Percentiles rank a stretch among this genome's conserved stretches.
phyloP scores from a whole-genome alignment of 2,797 vertebrate genomes.

The Acrossocheilus fasciatus region DNA sequence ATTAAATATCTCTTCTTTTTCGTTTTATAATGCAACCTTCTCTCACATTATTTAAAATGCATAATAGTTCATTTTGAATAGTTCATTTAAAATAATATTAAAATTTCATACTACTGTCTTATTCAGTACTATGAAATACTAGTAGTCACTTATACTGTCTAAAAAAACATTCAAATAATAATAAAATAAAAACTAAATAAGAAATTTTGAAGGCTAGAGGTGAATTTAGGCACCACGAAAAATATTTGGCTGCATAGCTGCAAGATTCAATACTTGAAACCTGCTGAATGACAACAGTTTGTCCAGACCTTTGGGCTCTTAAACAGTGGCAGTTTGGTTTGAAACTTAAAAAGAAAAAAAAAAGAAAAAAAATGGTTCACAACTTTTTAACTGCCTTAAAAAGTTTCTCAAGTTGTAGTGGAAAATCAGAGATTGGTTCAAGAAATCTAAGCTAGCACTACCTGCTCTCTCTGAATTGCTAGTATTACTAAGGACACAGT shows the following conservation, averaged over 20 bases:
- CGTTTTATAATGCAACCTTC: neutral
- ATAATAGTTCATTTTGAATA: neutral
- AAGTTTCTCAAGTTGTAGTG: neutral
- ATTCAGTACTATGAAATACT: neutral
- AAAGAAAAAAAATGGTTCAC: neutral
- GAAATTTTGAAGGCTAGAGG: neutral
- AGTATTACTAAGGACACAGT: constrained; percentile 28
- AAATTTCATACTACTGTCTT: no score
- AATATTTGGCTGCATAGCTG: neutral
- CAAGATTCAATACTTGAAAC: neutral
- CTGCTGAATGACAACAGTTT: neutral
- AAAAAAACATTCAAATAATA: neutral
- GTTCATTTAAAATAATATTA: neutral
- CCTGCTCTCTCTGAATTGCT: constrained; percentile 10
- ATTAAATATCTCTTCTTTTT: neutral
- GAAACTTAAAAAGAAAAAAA: neutral
- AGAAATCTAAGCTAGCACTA: neutral
- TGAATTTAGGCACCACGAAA: neutral
- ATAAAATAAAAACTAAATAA: neutral
- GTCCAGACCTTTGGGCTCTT: neutral
- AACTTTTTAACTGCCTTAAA: neutral
- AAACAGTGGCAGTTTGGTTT: neutral
- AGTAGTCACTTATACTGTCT: neutral
- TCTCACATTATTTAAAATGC: neutral
- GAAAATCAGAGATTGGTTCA: neutral